These are phyloP conservation scores for Calypte anna DNA, from an alignment of 2,113 vertebrate species.

Conservation along the genomic window DNA sequence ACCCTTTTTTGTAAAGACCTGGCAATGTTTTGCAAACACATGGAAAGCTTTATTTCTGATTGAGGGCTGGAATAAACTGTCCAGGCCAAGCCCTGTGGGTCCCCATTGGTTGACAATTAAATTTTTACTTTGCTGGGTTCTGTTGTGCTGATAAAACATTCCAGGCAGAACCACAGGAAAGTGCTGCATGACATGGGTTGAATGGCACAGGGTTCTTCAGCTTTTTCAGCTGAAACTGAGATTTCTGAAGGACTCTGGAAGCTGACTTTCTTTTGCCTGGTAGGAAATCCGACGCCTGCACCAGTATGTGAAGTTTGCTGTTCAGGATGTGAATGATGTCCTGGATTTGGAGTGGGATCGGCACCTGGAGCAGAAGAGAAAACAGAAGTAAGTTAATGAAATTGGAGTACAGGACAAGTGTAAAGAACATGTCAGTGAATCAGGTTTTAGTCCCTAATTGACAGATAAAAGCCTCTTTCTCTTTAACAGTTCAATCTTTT, in stretches of 20 bases:
- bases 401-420: background rate
- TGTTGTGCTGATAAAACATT: background rate
- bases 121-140: background rate
- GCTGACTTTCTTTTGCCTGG: background rate
- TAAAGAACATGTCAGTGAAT: background rate
- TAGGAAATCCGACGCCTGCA: slow-evolving; percentile 94
- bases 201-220: background rate
- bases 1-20: background rate
- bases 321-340: slow-evolving; percentile 94
- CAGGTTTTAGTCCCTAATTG: background rate
- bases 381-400: slow-evolving; percentile 82
- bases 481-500: background rate
- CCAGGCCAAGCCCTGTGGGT: background rate
- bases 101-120: no score
- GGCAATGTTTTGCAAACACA: background rate
- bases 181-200: background rate
- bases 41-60: background rate
- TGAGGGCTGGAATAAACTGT: background rate
- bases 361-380: slow-evolving; percentile 89
- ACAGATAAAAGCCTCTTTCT: background rate
- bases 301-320: slow-evolving; percentile 92
- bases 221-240: background rate
- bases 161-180: background rate
- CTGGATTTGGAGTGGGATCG: slow-evolving; percentile 95
- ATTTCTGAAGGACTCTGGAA: background rate